Base-by-base conservation (phyloP, 2,888 invertebrate genomes). In the Cactoblastis cactorum region DNA sequence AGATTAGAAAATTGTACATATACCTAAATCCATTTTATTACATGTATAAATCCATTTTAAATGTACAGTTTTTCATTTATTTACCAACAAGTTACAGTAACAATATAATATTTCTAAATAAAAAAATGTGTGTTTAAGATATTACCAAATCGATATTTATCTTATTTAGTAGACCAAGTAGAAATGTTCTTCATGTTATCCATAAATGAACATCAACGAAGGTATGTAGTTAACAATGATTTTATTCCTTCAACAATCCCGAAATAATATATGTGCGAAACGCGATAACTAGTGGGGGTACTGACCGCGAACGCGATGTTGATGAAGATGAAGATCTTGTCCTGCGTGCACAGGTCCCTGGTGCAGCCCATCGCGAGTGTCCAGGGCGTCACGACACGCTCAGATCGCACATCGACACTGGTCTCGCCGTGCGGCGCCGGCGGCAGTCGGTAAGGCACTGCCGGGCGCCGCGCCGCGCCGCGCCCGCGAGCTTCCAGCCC, bases 281-380 rank as follows among this genome's bases (percentile, higher is more conserved):
- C 22, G 5, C 22, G 5, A 43, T 24, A 43, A 43, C 24, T 22
- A 41, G 39, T 41, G 45, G 46, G 33, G 47, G 2, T 37, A 74
- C 79, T 72, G 52, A 89, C 88, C 71, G 88, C 88, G 67, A 89
- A 88, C 18, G 83, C 83, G 57, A 87, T 79, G 75, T 89, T 88
- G 77, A 89, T 84, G 74, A 89, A 86, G 63, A 88, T 76, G 77
- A 89, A 88, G 55, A 85, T 71, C 56, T 80, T 86, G 67, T 87
- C 82, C 17, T 82, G 75, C 64, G 80, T 69, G 72, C 87, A 87
- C 60, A 81, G 63, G 9, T 78, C 77, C 49, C 75, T 64, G 66
- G 75, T 67, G 70, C 84, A 83, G 57, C 71, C 78, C 86, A 85
- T 85, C 63, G 60, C 35, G 28, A 4, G 28, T 8, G 8, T 9